A percentile compares a stretch with the other conserved stretches of the same genome.
phyloP scores from a whole-genome alignment of 2,888 invertebrate genomes.

The Dicranocentrus wangi region DNA sequence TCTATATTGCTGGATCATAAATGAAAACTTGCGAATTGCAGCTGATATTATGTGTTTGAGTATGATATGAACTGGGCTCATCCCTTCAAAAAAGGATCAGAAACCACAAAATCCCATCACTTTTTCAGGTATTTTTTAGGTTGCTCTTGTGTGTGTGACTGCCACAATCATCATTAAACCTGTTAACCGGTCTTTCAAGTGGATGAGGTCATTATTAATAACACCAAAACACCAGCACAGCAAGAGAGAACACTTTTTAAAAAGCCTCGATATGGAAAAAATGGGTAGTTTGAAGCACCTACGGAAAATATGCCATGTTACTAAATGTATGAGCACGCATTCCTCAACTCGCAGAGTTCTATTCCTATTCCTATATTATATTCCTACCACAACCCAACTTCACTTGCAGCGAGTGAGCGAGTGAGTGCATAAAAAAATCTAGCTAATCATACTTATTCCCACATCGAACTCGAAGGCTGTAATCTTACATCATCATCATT shows the following conservation, averaged over 20 bases:
- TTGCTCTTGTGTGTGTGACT: conserved; percentile 24
- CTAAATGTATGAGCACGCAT: too few relatives aligned
- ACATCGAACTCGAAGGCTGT: conserved; percentile 34
- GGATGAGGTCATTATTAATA: conserved; percentile 57
- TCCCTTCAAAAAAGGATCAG: neutral
- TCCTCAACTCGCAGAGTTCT: too few relatives aligned
- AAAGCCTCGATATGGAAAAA: neutral
- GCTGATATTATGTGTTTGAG: too few relatives aligned
- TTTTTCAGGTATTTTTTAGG: too few relatives aligned
- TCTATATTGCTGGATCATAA: conserved; percentile 2
- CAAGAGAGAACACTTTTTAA: neutral
- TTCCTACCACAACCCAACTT: neutral
- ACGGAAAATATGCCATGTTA: too few relatives aligned
- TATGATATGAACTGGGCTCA: too few relatives aligned
- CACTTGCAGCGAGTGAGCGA: neutral
- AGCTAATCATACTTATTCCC: conserved; percentile 36
- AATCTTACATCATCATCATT: conserved; percentile 58
- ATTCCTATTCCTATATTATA: neutral
- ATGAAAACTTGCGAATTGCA: neutral
- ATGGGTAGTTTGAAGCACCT: too few relatives aligned
- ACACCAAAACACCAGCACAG: conserved; percentile 6
- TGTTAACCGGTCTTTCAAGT: conserved; percentile 58
- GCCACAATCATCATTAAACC: conserved; percentile 25
- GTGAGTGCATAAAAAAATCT: conserved; percentile 13
- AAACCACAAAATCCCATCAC: too few relatives aligned